Conservation (phyloP, 2,113 vertebrate species). For the Ardeotis arabs region DNA sequence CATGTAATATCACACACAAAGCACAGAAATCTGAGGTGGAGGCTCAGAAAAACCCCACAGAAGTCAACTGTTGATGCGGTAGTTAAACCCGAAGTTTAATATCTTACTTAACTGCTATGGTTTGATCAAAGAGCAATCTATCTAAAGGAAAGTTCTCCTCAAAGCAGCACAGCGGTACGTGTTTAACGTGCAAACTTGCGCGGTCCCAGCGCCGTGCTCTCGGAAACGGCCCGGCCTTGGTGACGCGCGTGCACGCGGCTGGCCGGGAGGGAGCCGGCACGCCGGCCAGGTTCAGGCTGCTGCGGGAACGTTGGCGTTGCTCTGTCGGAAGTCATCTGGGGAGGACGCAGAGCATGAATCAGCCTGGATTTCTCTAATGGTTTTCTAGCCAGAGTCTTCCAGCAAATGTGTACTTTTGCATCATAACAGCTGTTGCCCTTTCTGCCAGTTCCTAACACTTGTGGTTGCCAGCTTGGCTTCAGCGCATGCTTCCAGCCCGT, state of each 20-base stretch:
- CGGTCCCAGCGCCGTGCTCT: not conserved
- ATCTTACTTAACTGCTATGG: not conserved
- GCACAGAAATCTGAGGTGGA: not conserved
- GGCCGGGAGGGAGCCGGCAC: not conserved
- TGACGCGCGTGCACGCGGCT: not conserved
- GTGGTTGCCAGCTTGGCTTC: not conserved
- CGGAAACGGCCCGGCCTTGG: not conserved
- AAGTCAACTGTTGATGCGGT: not conserved
- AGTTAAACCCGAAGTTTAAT: not conserved
- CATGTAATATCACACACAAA: not conserved
- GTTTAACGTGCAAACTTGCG: not conserved
- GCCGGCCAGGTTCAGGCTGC: not conserved
- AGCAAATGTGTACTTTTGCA: conserved; percentile 34
- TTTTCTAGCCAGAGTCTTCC: conserved; percentile 19
- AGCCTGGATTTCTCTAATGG: not conserved
- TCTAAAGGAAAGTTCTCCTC: not conserved
- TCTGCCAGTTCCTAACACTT: conserved; percentile 10
- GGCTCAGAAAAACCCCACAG: not conserved
- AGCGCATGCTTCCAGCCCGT: not conserved
- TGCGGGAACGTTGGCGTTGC: not conserved
- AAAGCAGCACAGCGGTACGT: not conserved
- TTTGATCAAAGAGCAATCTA: not conserved
- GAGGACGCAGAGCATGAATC: conserved; percentile 19
- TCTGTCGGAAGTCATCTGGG: not conserved
- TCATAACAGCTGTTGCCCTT: conserved; percentile 26